Percentiles rank a stretch among this genome's conserved stretches.
Evolutionary conservation across 1,140 invertebrate species (phyloP).

Genomic region (Rhopalosiphum padi): DNA sequence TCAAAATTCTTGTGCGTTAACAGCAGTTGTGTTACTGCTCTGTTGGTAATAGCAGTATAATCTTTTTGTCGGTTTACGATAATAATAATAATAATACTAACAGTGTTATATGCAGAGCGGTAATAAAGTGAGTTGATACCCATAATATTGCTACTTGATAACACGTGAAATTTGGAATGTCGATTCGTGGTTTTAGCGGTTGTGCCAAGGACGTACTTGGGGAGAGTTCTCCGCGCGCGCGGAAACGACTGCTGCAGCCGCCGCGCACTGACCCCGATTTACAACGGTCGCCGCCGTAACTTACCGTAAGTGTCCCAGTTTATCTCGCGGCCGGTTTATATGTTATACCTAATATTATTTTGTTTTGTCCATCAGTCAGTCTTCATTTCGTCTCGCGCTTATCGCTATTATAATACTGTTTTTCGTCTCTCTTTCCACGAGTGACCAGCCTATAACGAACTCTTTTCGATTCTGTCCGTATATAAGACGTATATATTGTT

Average conservation of each 20-base stretch:
- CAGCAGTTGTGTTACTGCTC: background rate
- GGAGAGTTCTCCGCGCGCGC: background rate
- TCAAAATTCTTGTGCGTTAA: background rate
- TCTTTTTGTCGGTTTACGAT: background rate
- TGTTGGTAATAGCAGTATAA: background rate
- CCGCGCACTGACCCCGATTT: conserved; percentile 10
- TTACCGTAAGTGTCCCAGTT: conserved; percentile 42
- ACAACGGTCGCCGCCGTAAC: background rate
- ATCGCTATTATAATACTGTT: background rate
- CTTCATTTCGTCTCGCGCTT: background rate
- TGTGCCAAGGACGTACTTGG: conserved; percentile 12
- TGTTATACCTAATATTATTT: background rate
- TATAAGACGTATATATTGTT: background rate
- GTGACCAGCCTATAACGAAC: background rate
- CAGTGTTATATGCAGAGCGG: background rate
- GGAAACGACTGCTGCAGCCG: background rate
- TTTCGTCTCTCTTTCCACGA: background rate
- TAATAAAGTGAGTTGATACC: background rate
- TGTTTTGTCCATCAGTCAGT: background rate
- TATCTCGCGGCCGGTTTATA: background rate
- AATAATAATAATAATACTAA: background rate
- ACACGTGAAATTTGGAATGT: background rate
- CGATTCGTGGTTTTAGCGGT: background rate
- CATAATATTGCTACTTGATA: background rate
- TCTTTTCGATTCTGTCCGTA: background rate